phyloP scores from a whole-genome alignment of 2,888 invertebrate genomes.

The Mythimna vitellina region DNA sequence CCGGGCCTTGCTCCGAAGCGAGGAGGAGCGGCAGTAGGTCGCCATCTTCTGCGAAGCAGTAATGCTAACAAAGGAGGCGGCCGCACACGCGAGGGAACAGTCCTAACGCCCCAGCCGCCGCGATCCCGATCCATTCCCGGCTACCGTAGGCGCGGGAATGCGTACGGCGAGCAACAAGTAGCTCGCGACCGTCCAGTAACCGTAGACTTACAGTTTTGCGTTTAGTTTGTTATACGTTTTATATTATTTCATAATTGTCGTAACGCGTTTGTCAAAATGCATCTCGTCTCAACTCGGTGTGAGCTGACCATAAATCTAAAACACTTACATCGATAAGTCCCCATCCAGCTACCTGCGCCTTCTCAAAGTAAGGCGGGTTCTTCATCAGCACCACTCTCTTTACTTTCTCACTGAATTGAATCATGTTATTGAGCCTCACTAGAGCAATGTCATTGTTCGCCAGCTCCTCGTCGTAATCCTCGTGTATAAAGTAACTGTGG shows the following conservation, averaged over 20 bases:
- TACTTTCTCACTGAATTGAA: constrained; percentile 30
- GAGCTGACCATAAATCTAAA: background rate
- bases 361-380: constrained; percentile 40
- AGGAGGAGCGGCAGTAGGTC: too few relatives aligned
- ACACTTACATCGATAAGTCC: constrained; percentile 34
- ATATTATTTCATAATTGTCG: background rate
- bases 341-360: constrained; percentile 49
- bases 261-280: too few relatives aligned
- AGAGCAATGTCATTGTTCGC: constrained; percentile 32
- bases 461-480: background rate
- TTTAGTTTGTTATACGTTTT: background rate
- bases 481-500: constrained; percentile 39
- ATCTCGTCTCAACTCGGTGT: too few relatives aligned
- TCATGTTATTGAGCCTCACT: background rate
- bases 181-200: too few relatives aligned
- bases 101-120: too few relatives aligned
- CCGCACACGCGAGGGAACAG: too few relatives aligned
- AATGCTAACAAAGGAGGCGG: too few relatives aligned
- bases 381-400: constrained; percentile 19
- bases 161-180: too few relatives aligned
- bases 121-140: too few relatives aligned
- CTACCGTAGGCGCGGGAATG: too few relatives aligned
- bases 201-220: background rate
- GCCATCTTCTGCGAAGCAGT: too few relatives aligned
- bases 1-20: too few relatives aligned